A percentile compares a stretch with the other conserved stretches of the same genome.
phyloP scores from a whole-genome alignment of 2,797 vertebrate species.

The Clamator glandarius region DNA sequence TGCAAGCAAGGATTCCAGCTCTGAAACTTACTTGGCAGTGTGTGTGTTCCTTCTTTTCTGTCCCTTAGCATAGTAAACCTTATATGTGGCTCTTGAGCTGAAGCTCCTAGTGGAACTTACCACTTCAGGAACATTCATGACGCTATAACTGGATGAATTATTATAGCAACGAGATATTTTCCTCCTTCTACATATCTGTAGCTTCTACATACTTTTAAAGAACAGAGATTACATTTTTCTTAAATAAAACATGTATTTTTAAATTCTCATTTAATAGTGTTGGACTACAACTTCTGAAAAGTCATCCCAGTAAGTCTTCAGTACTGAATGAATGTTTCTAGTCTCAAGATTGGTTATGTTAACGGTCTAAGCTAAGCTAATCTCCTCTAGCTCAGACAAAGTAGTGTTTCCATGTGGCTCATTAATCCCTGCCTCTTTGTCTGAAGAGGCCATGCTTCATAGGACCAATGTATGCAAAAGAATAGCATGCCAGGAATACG shows the following conservation, averaged over 20 bases:
- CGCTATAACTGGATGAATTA: not conserved
- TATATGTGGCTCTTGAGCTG: not conserved
- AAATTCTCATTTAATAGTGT: not conserved
- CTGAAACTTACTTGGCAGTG: not conserved
- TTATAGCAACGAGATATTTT: not conserved
- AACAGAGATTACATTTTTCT: not conserved
- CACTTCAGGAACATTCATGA: not conserved
- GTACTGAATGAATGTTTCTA: slow-evolving; percentile 15
- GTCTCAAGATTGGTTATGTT: slow-evolving; percentile 47
- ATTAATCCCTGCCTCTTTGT: slow-evolving; percentile 63
- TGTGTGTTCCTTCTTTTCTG: not conserved
- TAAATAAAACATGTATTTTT: not conserved
- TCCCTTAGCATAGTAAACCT: not conserved
- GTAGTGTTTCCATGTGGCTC: slow-evolving; percentile 56
- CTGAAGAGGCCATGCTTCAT: slow-evolving; percentile 31
- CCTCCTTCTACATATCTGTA: not conserved
- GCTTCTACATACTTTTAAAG: not conserved
- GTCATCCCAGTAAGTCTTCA: not conserved
- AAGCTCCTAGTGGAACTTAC: not conserved
- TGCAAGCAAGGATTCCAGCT: not conserved
- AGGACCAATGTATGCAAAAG: slow-evolving; percentile 12
- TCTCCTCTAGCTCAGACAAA: slow-evolving; percentile 65
- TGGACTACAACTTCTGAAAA: not conserved
- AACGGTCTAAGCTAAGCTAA: slow-evolving; percentile 57
- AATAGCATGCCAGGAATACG: not conserved